A percentile compares a stretch with the other conserved stretches of the same genome.
Conservation (phyloP, 2,888 invertebrate genomes). For the Griposia aprilina region DNA sequence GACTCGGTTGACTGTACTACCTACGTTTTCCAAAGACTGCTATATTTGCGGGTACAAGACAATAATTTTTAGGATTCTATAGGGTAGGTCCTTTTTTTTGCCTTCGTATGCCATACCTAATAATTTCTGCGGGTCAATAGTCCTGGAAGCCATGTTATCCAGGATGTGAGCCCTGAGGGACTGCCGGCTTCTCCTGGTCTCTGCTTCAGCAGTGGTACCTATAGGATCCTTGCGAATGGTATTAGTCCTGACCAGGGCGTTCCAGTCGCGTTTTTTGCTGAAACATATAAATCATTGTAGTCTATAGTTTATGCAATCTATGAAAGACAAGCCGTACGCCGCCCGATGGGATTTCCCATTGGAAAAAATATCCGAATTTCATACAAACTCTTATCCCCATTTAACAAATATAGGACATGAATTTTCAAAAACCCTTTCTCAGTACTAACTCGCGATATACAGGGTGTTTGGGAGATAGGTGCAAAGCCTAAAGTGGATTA, state of each 20-base stretch:
- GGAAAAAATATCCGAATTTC: not conserved
- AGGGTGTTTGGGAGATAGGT: no score
- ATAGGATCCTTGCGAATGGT: constrained; percentile 94
- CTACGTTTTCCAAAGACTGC: not conserved
- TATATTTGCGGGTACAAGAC: not conserved
- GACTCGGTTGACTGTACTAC: not conserved
- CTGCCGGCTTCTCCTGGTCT: constrained; percentile 92
- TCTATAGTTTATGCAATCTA: not conserved
- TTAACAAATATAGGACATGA: not conserved
- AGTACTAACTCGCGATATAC: not conserved
- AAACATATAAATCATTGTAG: constrained; percentile 1
- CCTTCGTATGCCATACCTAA: constrained; percentile 88
- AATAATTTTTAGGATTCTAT: not conserved
- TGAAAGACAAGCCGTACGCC: not conserved
- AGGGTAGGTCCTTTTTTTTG: not conserved
- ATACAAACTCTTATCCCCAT: not conserved
- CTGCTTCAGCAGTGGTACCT: constrained; percentile 93
- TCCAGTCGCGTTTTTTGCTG: constrained; percentile 95
- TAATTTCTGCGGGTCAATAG: constrained; percentile 93
- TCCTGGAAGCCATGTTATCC: constrained; percentile 92
- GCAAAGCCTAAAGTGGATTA: no score
- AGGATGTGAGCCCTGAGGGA: constrained; percentile 93
- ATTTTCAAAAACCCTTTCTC: not conserved
- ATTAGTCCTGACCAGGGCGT: constrained; percentile 94
- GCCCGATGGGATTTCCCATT: not conserved